Base-by-base conservation (phyloP, 2,797 vertebrate genomes). In the Buphagus erythrorhynchus region DNA sequence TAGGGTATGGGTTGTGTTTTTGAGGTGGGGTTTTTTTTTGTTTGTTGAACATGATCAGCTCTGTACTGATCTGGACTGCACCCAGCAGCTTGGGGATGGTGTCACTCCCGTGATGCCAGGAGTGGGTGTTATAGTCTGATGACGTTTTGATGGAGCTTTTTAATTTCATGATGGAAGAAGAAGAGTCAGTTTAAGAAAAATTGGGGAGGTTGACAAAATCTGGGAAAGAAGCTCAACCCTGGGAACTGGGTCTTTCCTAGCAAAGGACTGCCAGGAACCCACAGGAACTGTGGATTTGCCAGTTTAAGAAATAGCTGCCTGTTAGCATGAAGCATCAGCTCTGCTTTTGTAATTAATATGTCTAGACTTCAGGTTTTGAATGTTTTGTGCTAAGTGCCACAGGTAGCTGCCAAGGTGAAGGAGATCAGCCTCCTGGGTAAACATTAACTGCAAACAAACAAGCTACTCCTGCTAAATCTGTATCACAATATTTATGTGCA, bases 341-440 rank as follows among this genome's bases (percentile, higher is more conserved):
- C 57, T 68, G 55, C 66, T 78, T 90, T 72, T 83, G 48, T 85
- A 71, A 67, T 72, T 90, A 81, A 43, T 54, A 72, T 31, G 33
- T 72, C 83, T 83, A 63, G 61, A 65, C 55, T 90, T 90, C 31
- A 58, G 38, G 46, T 87, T 82, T 77, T 79, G 78, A 66, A 86
- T 73, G 38, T 80, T 91, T 73, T 84, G n/a, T 78, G 33, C 2
- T 2, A 54, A 81, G 59, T 54, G 68, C 35, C 65, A 63, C 45
- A 84, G 66, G 73, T 80, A 84, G 55, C 57, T 93, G 51, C 86
- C 82, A 46, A 20, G 40, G 73, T 88, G 73, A 78, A 78, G 54
- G 66, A 88, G 69, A 83, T 91, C 79, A 51, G 26, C 62, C 62
- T 93, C 24, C 40, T 38, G 86, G 58, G 55, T 93, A 88, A 94